phyloP scores from a whole-genome alignment of 2,888 invertebrate genomes.

The Diadromus collaris region DNA sequence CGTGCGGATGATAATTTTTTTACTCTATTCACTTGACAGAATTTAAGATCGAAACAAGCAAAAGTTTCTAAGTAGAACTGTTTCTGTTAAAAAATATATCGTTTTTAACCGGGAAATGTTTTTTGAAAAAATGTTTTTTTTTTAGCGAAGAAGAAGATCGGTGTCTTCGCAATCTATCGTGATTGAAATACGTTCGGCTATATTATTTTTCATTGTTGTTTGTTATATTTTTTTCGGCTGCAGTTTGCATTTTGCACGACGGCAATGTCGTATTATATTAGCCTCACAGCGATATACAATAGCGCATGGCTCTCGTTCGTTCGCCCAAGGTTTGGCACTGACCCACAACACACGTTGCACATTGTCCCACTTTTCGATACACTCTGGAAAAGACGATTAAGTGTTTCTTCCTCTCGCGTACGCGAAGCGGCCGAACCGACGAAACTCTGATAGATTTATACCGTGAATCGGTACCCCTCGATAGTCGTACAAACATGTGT shows the following conservation, averaged over 20 bases:
- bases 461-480: background rate
- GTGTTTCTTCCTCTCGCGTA: conserved; percentile 12
- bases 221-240: conserved; percentile 3
- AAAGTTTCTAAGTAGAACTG: background rate
- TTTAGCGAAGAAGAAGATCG: background rate
- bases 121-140: background rate
- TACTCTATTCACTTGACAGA: background rate
- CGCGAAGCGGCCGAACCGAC: background rate
- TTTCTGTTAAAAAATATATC: background rate
- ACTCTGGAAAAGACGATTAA: conserved; percentile 43
- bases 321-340: conserved; percentile 75
- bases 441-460: conserved; percentile 18
- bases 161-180: conserved; percentile 7
- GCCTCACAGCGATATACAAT: background rate
- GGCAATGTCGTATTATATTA: conserved; percentile 14
- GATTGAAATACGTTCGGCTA: background rate
- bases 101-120: no score
- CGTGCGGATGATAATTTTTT: background rate
- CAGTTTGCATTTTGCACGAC: conserved; percentile 4
- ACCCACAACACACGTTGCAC: conserved; percentile 71
- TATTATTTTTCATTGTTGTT: background rate
- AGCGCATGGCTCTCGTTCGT: conserved; percentile 57
- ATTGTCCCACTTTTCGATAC: conserved; percentile 73
- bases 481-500: background rate
- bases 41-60: no score